phyloP scores from a whole-genome alignment of 2,113 vertebrate species.

The Xyrauchen texanus region DNA sequence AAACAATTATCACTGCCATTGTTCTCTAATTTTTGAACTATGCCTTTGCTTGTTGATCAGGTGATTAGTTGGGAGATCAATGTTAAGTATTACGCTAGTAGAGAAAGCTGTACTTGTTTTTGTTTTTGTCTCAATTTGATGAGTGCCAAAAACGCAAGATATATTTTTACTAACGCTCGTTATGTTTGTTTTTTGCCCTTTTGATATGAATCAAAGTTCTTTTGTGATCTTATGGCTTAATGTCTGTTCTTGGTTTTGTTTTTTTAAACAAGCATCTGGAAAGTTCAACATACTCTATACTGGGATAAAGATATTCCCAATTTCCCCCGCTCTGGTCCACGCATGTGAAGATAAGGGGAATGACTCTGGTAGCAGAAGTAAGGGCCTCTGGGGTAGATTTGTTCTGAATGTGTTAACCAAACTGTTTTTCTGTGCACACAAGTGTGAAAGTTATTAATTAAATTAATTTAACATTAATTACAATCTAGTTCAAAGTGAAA shows the following conservation, averaged over 20 bases:
- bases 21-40: background rate
- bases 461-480: conserved; percentile 83
- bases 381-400: background rate
- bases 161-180: conserved; percentile 27
- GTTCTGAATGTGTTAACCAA: background rate
- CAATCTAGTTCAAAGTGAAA: conserved; percentile 62
- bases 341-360: background rate
- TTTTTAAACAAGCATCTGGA: background rate
- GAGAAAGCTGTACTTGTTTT: background rate
- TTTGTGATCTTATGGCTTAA: conserved; percentile 4
- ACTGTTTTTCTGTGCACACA: background rate
- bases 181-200: conserved; percentile 12
- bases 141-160: conserved; percentile 52
- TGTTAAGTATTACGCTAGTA: background rate
- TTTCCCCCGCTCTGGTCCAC: background rate
- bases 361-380: background rate
- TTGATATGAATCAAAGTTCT: conserved; percentile 32
- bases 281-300: conserved; percentile 7
- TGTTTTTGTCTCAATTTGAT: conserved; percentile 26
- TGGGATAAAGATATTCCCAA: background rate
- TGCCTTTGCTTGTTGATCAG: conserved; percentile 20
- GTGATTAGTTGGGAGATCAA: conserved; percentile 1
- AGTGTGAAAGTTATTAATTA: conserved; percentile 35
- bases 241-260: background rate
- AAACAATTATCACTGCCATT: conserved; percentile 23